phyloP scores from a whole-genome alignment of 2,888 invertebrate species.

The Drosophila heteroneura region DNA sequence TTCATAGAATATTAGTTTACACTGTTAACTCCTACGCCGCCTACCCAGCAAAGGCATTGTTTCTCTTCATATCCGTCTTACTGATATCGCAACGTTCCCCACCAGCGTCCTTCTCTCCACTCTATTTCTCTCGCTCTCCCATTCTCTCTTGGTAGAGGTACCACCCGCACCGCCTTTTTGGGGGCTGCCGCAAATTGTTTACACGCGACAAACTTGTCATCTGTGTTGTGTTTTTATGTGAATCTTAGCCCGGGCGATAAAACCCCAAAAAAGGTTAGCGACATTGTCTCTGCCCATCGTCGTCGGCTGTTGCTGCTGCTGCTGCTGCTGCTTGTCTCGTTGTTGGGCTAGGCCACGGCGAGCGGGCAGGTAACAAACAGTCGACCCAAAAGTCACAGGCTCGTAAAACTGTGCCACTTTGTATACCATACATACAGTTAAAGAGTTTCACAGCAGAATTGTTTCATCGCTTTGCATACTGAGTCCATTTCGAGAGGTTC shows the following conservation, averaged over 20 bases:
- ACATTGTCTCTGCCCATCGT: constrained; percentile 57
- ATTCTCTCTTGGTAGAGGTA: background rate
- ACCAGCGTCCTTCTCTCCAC: background rate
- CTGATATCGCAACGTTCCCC: constrained; percentile 56
- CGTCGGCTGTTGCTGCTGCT: constrained; percentile 24
- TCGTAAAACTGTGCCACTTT: constrained; percentile 70
- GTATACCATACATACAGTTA: constrained; percentile 19
- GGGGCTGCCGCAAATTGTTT: constrained; percentile 74
- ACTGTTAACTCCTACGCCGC: constrained; percentile 52
- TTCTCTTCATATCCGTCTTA: constrained; percentile 60
- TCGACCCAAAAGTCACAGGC: constrained; percentile 59
- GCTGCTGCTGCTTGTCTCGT: constrained; percentile 34
- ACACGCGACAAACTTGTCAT: constrained; percentile 80
- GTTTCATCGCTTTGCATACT: constrained; percentile 53
- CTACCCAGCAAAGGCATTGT: constrained; percentile 47
- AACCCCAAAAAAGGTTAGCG: constrained; percentile 77
- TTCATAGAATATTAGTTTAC: constrained; percentile 21
- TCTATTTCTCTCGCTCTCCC: constrained; percentile 1
- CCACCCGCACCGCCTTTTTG: constrained; percentile 67
- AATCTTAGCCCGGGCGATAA: constrained; percentile 52
- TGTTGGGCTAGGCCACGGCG: constrained; percentile 69
- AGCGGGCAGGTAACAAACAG: constrained; percentile 49
- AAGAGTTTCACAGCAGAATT: constrained; percentile 15
- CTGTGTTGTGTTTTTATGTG: constrained; percentile 50
- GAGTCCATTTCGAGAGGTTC: constrained; percentile 8